These are phyloP conservation scores for Dyspetes luteomarginatus DNA, from an alignment of 2,888 invertebrate genomes.

Conservation along the genomic window DNA sequence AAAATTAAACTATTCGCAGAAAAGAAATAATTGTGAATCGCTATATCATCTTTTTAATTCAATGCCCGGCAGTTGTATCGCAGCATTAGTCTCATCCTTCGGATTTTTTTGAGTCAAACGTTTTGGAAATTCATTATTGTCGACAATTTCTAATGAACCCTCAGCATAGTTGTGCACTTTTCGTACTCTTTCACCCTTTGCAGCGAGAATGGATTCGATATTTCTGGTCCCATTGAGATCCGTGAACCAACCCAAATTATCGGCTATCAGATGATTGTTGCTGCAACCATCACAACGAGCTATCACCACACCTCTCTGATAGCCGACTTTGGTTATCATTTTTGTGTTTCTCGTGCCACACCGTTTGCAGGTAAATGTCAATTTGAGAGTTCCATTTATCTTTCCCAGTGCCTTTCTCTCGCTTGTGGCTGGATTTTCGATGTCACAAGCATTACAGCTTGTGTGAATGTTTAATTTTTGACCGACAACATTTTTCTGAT, in stretches of 20 bases:
- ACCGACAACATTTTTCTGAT: not conserved
- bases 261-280: conserved; percentile 97
- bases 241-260: conserved; percentile 97
- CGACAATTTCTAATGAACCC: conserved; percentile 84
- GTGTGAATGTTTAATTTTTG: conserved; percentile 25
- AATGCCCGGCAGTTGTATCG: too few relatives aligned
- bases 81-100: not conserved
- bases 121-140: conserved; percentile 77
- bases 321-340: conserved; percentile 93
- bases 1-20: conserved; percentile 19
- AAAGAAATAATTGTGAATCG: conserved; percentile 60
- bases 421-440: not conserved
- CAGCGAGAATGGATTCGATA: conserved; percentile 94
- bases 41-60: conserved; percentile 40
- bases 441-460: not conserved
- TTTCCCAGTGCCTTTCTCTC: conserved; percentile 76
- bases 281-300: conserved; percentile 94
- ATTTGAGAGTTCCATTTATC: conserved; percentile 86
- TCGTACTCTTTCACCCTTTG: conserved; percentile 93
- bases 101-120: conserved; percentile 22
- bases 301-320: conserved; percentile 95
- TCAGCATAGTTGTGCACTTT: conserved; percentile 83
- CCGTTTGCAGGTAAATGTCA: conserved; percentile 95
- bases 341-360: conserved; percentile 91
- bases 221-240: conserved; percentile 90